phyloP scores from a whole-genome alignment of 2,888 invertebrate species.

The Nomada hirtipes region DNA sequence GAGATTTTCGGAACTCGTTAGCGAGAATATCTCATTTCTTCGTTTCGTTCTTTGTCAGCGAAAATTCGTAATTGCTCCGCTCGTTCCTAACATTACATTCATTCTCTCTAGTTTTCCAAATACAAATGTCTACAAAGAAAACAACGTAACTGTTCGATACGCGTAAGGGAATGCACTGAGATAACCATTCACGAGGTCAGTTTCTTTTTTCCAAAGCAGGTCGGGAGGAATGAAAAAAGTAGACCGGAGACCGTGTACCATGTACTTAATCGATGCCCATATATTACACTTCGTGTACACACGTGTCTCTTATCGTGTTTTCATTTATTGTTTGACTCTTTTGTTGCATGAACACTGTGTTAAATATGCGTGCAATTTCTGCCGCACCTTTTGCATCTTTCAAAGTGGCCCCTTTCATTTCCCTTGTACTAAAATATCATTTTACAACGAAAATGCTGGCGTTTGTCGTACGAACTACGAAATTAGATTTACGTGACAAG shows the following conservation, averaged over 20 bases:
- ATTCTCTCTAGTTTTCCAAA: neutral
- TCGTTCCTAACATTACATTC: neutral
- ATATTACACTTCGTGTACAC: neutral
- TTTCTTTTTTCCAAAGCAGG: slow-evolving; percentile 21
- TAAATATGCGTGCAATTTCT: neutral
- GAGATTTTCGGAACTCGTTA: too few species aligned
- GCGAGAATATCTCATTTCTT: neutral
- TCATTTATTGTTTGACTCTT: neutral
- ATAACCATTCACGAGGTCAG: slow-evolving; percentile 1
- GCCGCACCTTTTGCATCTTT: neutral
- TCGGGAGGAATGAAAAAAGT: slow-evolving; percentile 15
- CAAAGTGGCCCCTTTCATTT: neutral
- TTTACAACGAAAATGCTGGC: neutral
- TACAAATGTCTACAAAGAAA: neutral
- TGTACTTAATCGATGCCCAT: neutral
- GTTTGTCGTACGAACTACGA: neutral
- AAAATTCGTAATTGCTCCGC: neutral
- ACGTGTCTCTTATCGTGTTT: neutral
- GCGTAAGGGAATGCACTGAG: neutral
- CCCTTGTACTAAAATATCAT: neutral
- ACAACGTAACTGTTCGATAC: neutral
- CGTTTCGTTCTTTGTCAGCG: neutral
- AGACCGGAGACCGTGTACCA: neutral
- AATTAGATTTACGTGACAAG: neutral
- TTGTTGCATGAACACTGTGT: too few species aligned